Percentiles rank a stretch among this genome's conserved stretches.
Conservation (phyloP, 1,140 invertebrate genomes). For the Hylyphantes graminicola region DNA sequence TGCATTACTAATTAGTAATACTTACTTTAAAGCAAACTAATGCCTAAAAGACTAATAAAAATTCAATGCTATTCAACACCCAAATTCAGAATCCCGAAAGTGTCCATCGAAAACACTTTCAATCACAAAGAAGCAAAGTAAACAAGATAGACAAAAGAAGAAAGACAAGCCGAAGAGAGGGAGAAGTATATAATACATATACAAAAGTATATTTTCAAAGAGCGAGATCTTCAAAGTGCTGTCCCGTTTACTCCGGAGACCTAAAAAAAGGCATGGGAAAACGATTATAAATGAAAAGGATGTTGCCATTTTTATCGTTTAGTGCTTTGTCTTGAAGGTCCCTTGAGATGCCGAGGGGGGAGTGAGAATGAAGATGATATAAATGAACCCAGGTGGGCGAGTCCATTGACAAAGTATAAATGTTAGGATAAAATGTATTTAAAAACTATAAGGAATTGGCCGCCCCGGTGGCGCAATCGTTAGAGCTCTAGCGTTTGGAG, state of each 20-base stretch:
- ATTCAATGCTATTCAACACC: neutral
- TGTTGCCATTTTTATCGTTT: slow-evolving; percentile 25
- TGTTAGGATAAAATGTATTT: too few species aligned
- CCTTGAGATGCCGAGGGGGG: neutral
- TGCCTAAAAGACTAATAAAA: too few species aligned
- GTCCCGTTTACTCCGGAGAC: slow-evolving; percentile 54
- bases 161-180: slow-evolving; percentile 17
- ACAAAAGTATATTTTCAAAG: slow-evolving; percentile 51
- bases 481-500: too few species aligned
- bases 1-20: too few species aligned
- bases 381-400: slow-evolving; percentile 26
- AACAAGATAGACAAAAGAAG: slow-evolving; percentile 11
- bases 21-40: too few species aligned
- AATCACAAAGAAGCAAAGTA: slow-evolving; percentile 49
- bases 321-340: slow-evolving; percentile 12
- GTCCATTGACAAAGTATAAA: too few species aligned
- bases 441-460: too few species aligned
- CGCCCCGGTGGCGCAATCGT: too few species aligned
- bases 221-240: slow-evolving; percentile 50
- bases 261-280: slow-evolving; percentile 33
- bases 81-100: slow-evolving; percentile 21
- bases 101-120: slow-evolving; percentile 16
- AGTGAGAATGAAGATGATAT: slow-evolving; percentile 34
- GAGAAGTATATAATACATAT: slow-evolving; percentile 51
- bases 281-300: slow-evolving; percentile 58